A percentile compares a stretch with the other conserved stretches of the same genome.
Conservation (phyloP, 2,113 vertebrate species). For the Daboia siamensis region DNA sequence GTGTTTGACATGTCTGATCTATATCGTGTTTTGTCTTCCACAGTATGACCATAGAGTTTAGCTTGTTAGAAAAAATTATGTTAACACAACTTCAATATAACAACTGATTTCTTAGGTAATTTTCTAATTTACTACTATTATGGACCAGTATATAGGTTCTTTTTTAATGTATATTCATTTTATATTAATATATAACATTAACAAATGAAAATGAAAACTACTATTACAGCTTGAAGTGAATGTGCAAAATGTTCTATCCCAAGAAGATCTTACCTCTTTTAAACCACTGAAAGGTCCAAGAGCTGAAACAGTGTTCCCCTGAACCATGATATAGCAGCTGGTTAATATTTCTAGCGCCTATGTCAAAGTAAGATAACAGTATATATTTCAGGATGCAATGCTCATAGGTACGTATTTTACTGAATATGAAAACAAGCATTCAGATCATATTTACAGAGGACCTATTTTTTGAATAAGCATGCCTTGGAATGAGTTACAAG, state of each 20-base stretch:
- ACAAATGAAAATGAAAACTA: neutral
- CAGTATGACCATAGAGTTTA: neutral
- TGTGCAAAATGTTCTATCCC: neutral
- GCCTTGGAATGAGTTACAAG: neutral
- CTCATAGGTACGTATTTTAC: neutral
- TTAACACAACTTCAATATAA: neutral
- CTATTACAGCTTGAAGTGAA: neutral
- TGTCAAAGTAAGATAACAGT: neutral
- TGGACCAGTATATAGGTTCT: neutral
- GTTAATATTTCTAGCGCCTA: slow-evolving; percentile 93
- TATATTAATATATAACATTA: neutral
- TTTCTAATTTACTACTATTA: neutral
- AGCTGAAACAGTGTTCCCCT: slow-evolving; percentile 94
- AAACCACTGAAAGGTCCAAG: slow-evolving; percentile 87
- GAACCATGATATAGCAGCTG: slow-evolving; percentile 96
- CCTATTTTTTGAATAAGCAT: neutral
- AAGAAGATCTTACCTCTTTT: slow-evolving; percentile 81
- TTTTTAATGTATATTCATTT: neutral
- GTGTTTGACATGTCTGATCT: too few species aligned
- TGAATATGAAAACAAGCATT: neutral
- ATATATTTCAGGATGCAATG: neutral
- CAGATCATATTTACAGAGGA: neutral
- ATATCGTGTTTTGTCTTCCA: neutral
- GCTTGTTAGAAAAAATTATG: neutral
- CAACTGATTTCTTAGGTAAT: neutral